These are phyloP conservation scores for Clinocottus analis DNA, from an alignment of 2,113 vertebrate species.

Conservation along the genomic window DNA sequence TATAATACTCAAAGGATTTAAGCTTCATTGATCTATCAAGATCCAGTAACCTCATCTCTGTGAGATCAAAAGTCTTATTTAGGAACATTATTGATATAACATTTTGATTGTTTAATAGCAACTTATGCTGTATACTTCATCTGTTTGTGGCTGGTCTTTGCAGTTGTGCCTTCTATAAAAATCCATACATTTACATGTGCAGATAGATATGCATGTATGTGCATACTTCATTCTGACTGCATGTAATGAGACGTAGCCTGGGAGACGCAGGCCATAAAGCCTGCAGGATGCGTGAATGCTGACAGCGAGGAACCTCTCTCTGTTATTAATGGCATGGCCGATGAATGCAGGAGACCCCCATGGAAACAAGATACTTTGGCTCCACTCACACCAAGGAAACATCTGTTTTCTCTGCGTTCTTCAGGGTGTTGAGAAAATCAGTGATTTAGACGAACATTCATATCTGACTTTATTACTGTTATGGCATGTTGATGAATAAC, in stretches of 20 bases:
- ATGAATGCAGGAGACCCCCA: constrained; percentile 63
- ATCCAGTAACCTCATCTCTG: background rate
- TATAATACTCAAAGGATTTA: constrained; percentile 2
- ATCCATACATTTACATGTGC: constrained; percentile 10
- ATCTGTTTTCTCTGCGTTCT: constrained; percentile 51
- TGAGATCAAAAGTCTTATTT: background rate
- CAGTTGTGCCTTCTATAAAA: background rate
- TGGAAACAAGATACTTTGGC: constrained; percentile 60
- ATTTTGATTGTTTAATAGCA: constrained; percentile 1
- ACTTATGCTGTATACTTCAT: background rate
- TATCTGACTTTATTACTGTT: background rate
- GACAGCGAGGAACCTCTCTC: constrained; percentile 68
- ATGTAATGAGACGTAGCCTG: constrained; percentile 33
- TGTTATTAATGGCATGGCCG: constrained; percentile 70
- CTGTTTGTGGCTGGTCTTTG: background rate
- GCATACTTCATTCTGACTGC: constrained; percentile 16
- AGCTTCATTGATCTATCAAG: background rate
- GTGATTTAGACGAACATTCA: background rate
- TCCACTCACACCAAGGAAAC: constrained; percentile 47
- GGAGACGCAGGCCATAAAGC: constrained; percentile 53
- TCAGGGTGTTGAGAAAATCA: background rate
- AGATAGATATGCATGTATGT: constrained; percentile 3
- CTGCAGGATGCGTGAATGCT: constrained; percentile 60
- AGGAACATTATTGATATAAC: background rate
- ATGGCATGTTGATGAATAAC: background rate